Base-by-base conservation (phyloP, 2,113 vertebrate species). In the Aphelocoma coerulescens region DNA sequence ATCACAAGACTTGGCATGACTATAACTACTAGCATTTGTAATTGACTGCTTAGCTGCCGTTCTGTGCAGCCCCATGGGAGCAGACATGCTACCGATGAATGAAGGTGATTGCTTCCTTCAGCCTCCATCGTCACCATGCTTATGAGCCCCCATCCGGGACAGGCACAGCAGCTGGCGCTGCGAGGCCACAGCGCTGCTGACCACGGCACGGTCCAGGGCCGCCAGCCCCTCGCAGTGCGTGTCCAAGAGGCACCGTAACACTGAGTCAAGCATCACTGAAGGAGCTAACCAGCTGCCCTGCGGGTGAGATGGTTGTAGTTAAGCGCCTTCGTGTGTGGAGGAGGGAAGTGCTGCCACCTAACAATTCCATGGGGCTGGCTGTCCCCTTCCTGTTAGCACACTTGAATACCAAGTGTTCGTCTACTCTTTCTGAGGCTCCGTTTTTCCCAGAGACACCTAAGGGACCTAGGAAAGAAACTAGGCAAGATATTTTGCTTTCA, bases 141-240 rank as follows among this genome's bases (percentile, higher is more conserved):
- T 4, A 3, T 0, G 7, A n/a, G 1, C 5, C 11, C 41, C 32
- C 10, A 3, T 1, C 46, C 2, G 0, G 0, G n/a, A 11, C 33
- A 22, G 18, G n/a, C 13, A 26, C 2, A 24, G 83, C 15, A 54
- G 5, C n/a, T 10, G 0, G 0, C 7, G 9, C 22, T 0, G 1
- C 19, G 28, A 74, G 49, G 28, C 20, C 17, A 18, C 32, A 12
- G 9, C 21, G 7, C 32, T 16, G 43, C 44, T 62, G 39, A 17
- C 37, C 1, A 0, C 7, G 23, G 22, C 3, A 4, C 0, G 0
- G 10, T 0, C 16, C 18, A 2, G 51, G 16, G 55, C 52, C 1
- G 1, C 24, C 59, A 48, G 46, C 12, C 12, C 30, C 37, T 9
- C 2, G 13, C 9, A 3, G 12, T 1, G 27, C 1, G 5, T 9